Percentiles rank a stretch among this genome's conserved stretches.
phyloP scores from a whole-genome alignment of 2,113 vertebrate species.

The Rallus limicola region DNA sequence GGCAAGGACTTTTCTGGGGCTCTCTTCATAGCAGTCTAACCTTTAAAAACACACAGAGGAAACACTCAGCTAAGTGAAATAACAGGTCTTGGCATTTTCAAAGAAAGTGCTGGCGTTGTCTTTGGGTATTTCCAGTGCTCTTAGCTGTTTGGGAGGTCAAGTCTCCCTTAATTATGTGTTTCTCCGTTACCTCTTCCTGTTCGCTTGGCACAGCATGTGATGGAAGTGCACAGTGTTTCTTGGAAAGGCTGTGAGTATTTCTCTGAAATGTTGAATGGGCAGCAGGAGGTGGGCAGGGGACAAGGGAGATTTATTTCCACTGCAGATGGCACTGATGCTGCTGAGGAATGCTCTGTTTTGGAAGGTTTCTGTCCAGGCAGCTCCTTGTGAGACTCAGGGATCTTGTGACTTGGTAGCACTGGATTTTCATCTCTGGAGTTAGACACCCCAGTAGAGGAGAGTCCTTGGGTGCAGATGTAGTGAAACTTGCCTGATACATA shows the following conservation, averaged over 20 bases:
- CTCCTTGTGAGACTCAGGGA: background rate
- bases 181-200: conserved; percentile 28
- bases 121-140: conserved; percentile 44
- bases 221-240: background rate
- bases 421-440: background rate
- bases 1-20: background rate
- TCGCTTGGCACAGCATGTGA: background rate
- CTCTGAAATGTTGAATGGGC: conserved; percentile 24
- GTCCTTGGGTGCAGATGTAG: background rate
- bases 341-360: background rate
- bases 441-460: background rate
- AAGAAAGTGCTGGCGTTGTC: conserved; percentile 8
- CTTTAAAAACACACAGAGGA: conserved; percentile 41
- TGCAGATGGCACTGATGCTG: background rate
- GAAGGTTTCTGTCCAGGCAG: background rate
- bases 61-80: conserved; percentile 21
- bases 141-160: conserved; percentile 22
- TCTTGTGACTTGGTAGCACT: background rate
- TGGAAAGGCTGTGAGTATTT: conserved; percentile 41
- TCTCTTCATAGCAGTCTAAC: conserved; percentile 15
- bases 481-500: background rate
- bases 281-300: background rate
- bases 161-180: conserved; percentile 36
- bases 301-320: background rate
- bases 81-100: conserved; percentile 51